A percentile compares a stretch with the other conserved stretches of the same genome.
These are phyloP conservation scores for Daboia siamensis DNA, from an alignment of 2,113 vertebrate species.

Conservation along the genomic window DNA sequence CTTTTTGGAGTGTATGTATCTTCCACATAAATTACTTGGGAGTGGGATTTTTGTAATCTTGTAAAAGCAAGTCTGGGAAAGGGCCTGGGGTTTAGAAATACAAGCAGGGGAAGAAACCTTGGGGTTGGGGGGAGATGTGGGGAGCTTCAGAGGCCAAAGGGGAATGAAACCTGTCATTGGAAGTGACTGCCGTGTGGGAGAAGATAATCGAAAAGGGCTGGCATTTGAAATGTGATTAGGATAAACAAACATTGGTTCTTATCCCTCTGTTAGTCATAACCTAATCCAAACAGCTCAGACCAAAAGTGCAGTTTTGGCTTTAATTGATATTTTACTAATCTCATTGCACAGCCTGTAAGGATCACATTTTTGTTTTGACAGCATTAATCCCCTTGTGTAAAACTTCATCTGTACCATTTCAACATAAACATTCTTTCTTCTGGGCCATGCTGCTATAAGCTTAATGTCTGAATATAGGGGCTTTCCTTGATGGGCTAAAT, in stretches of 20 bases:
- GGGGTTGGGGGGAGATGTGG: not conserved
- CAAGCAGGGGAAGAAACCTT: slow-evolving; percentile 12
- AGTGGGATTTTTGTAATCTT: slow-evolving; percentile 28
- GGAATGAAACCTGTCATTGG: slow-evolving; percentile 51
- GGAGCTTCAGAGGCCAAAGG: slow-evolving; percentile 12
- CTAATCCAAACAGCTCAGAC: slow-evolving; percentile 61
- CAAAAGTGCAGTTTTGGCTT: slow-evolving; percentile 64
- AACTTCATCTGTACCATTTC: slow-evolving; percentile 50
- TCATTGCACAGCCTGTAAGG: slow-evolving; percentile 48
- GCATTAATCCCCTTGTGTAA: slow-evolving; percentile 53
- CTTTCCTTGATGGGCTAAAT: not conserved
- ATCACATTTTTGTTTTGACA: slow-evolving; percentile 63
- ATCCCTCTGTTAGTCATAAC: slow-evolving; percentile 56
- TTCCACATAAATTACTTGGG: not conserved
- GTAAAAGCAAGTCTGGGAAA: slow-evolving; percentile 23
- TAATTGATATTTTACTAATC: slow-evolving; percentile 66
- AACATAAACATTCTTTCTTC: slow-evolving; percentile 47
- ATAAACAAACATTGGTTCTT: slow-evolving; percentile 64
- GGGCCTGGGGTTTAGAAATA: not conserved
- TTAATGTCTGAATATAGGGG: slow-evolving; percentile 46
- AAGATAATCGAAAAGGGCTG: slow-evolving; percentile 43
- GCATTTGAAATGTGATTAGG: slow-evolving; percentile 57
- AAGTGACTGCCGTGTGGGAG: slow-evolving; percentile 43
- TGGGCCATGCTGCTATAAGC: slow-evolving; percentile 41
- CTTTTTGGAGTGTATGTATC: not conserved